Evolutionary conservation across 2,888 invertebrate genomes (phyloP).

Genomic region (Amblyteles armatorius): DNA sequence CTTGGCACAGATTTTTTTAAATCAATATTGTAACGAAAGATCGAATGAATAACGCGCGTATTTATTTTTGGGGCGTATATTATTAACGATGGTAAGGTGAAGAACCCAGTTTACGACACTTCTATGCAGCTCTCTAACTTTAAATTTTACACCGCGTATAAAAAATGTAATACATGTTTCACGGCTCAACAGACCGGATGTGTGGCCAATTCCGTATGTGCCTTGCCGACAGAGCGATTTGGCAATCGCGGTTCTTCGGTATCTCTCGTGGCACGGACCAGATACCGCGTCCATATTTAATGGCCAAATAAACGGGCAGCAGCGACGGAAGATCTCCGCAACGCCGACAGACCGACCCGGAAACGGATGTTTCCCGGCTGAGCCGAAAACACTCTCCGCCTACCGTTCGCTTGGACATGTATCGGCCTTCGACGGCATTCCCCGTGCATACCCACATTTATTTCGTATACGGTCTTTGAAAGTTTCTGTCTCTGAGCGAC

Average conservation of each 20-base stretch:
- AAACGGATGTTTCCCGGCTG: slow-evolving; percentile 70
- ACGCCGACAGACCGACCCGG: slow-evolving; percentile 69
- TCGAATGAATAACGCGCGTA: too few relatives aligned
- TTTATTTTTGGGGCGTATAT: too few relatives aligned
- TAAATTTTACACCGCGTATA: too few relatives aligned
- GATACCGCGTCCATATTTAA: slow-evolving; percentile 69
- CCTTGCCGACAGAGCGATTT: not conserved
- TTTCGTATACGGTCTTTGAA: slow-evolving; percentile 59
- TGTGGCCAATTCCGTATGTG: not conserved
- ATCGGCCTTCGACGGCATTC: slow-evolving; percentile 57
- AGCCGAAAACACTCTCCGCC: slow-evolving; percentile 67
- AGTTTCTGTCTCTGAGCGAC: slow-evolving; percentile 35
- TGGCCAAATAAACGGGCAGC: slow-evolving; percentile 71
- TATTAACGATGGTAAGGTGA: too few relatives aligned
- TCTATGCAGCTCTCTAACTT: too few relatives aligned
- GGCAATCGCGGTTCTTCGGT: not conserved
- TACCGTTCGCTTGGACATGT: slow-evolving; percentile 29
- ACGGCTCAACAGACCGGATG: too few relatives aligned
- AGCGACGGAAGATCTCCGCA: slow-evolving; percentile 31
- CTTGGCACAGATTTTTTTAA: too few relatives aligned
- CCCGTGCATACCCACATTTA: slow-evolving; percentile 65
- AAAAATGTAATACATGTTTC: too few relatives aligned
- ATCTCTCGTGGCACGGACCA: not conserved
- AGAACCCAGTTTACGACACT: too few relatives aligned
- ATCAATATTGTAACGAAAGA: too few relatives aligned